Evolutionary conservation across 2,113 vertebrate genomes (phyloP).

Genomic region (Eublepharis macularius): DNA sequence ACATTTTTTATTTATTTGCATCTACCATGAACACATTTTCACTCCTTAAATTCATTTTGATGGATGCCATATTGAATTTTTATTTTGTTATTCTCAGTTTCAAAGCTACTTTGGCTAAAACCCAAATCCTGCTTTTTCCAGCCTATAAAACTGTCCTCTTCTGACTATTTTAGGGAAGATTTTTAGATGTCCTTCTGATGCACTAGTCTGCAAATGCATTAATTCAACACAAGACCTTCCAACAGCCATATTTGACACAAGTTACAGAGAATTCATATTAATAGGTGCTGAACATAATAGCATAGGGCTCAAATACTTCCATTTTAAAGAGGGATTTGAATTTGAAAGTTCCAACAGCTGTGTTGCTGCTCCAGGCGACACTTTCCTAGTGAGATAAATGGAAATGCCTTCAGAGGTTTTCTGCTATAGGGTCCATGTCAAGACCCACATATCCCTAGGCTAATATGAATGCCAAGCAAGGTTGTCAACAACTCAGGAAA

Average conservation of each 20-base stretch:
- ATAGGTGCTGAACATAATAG: neutral
- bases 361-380: neutral
- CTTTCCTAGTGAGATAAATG: neutral
- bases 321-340: neutral
- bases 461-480: neutral
- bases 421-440: neutral
- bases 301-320: neutral
- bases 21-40: neutral
- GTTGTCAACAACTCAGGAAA: slow-evolving; percentile 1
- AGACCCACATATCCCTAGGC: slow-evolving; percentile 14
- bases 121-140: neutral
- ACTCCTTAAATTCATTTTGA: neutral
- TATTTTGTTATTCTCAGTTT: neutral
- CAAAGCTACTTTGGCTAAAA: neutral
- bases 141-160: neutral
- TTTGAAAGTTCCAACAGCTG: neutral
- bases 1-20: neutral
- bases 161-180: neutral
- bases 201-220: neutral
- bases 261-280: neutral
- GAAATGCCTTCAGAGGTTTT: neutral
- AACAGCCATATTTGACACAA: neutral
- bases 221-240: too few relatives aligned
- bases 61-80: neutral
- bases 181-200: neutral